Evolutionary conservation across 2,888 invertebrate genomes (phyloP).

Genomic region (Euzophera pinguis): DNA sequence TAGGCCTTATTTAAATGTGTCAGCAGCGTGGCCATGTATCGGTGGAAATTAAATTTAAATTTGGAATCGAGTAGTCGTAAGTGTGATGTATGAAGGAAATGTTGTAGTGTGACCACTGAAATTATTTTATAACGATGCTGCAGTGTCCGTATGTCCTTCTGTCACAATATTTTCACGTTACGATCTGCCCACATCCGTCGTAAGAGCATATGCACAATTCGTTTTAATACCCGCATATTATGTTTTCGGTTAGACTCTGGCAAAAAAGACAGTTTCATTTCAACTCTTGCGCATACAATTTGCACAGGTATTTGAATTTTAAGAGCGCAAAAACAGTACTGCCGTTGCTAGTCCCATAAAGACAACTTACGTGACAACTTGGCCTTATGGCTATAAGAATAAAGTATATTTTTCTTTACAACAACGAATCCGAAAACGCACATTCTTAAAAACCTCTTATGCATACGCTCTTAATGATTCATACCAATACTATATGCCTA

Average conservation of each 20-base stretch:
- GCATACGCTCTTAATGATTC: background rate
- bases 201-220: conserved; percentile 6
- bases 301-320: too few relatives aligned
- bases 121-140: background rate
- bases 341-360: too few relatives aligned
- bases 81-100: conserved; percentile 40
- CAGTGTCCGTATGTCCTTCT: conserved; percentile 11
- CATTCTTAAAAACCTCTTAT: too few relatives aligned
- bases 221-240: too few relatives aligned
- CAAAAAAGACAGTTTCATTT: too few relatives aligned
- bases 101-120: background rate
- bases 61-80: conserved; percentile 29
- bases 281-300: too few relatives aligned
- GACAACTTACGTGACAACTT: too few relatives aligned
- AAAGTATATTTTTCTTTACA: background rate
- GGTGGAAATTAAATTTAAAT: conserved; percentile 25
- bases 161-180: conserved; percentile 38
- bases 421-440: background rate
- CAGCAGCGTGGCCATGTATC: conserved; percentile 34
- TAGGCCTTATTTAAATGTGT: conserved; percentile 36
- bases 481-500: conserved; percentile 29
- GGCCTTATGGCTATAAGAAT: too few relatives aligned
- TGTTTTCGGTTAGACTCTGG: too few relatives aligned
- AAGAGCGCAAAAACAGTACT: too few relatives aligned
- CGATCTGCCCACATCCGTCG: conserved; percentile 34